Percentiles rank a stretch among this genome's conserved stretches.
These are phyloP conservation scores for Parasteatoda tepidariorum DNA, from an alignment of 1,140 invertebrate species.

Conservation along the genomic window DNA sequence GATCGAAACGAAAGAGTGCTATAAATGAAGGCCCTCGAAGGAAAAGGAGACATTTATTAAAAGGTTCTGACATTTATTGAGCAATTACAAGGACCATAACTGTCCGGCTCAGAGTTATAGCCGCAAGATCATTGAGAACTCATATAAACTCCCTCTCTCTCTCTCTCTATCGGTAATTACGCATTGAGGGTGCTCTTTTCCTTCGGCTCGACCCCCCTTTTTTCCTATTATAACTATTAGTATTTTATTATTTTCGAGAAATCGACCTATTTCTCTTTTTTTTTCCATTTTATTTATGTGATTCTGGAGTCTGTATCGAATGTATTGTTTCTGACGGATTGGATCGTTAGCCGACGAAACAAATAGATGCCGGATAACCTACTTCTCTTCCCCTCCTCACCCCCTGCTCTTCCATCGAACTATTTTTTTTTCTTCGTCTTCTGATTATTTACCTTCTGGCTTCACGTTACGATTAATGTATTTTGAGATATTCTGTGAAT, in stretches of 20 bases:
- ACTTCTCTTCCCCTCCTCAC: not conserved
- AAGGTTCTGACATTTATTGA: slow-evolving; percentile 61
- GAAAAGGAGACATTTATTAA: slow-evolving; percentile 60
- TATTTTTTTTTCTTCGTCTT: not conserved
- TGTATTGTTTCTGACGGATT: slow-evolving; percentile 58
- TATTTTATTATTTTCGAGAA: slow-evolving; percentile 59
- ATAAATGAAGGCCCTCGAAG: slow-evolving; percentile 57
- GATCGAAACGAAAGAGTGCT: slow-evolving; percentile 42
- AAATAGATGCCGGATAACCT: slow-evolving; percentile 46
- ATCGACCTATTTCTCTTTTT: slow-evolving; percentile 35
- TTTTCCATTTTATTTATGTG: slow-evolving; percentile 38
- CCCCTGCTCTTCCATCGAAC: not conserved
- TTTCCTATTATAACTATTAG: slow-evolving; percentile 46
- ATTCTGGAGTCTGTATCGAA: slow-evolving; percentile 35
- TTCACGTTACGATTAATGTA: not conserved
- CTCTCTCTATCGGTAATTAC: slow-evolving; percentile 29
- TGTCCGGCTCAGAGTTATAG: slow-evolving; percentile 54
- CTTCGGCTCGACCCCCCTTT: not conserved
- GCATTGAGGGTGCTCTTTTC: slow-evolving; percentile 19
- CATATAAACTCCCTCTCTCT: slow-evolving; percentile 56
- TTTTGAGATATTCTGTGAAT: too few relatives aligned
- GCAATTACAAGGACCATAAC: slow-evolving; percentile 60
- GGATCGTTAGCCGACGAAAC: slow-evolving; percentile 51
- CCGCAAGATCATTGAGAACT: slow-evolving; percentile 54
- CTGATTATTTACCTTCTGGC: not conserved